Conservation (phyloP, 30 jellyfish, hydroid and myxozoan species). For the Hydractinia echinata region DNA sequence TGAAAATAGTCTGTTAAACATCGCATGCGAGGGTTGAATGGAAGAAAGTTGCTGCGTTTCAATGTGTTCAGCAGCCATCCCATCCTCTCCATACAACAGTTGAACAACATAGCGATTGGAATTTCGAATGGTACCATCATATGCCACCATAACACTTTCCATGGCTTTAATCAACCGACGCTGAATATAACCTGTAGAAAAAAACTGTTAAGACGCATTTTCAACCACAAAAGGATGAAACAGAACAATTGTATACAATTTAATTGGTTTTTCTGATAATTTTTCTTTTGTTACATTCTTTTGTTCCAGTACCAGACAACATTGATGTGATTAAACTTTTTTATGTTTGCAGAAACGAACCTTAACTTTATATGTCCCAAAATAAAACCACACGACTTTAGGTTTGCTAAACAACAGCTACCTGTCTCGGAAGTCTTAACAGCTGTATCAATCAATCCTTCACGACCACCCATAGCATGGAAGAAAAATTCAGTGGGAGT, state of each 20-base stretch:
- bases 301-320: too few species aligned
- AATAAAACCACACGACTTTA: too few species aligned
- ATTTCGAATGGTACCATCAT: slow-evolving; percentile 97
- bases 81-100: slow-evolving; percentile 97
- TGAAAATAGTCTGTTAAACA: slow-evolving; percentile 66
- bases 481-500: slow-evolving; percentile 98
- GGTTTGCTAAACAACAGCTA: neutral
- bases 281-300: too few species aligned
- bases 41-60: slow-evolving; percentile 81
- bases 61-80: slow-evolving; percentile 96
- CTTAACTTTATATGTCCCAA: too few species aligned
- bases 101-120: slow-evolving; percentile 92
- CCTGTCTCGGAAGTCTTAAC: slow-evolving; percentile 98
- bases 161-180: slow-evolving; percentile 96
- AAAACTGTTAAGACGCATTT: neutral
- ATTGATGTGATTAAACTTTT: too few species aligned
- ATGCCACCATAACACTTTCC: slow-evolving; percentile 99
- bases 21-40: slow-evolving; percentile 66
- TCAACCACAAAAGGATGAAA: neutral
- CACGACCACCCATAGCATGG: slow-evolving; percentile 99
- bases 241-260: too few species aligned
- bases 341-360: too few species aligned
- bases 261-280: too few species aligned
- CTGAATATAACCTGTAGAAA: slow-evolving; percentile 73
- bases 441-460: slow-evolving; percentile 99